A percentile compares a stretch with the other conserved stretches of the same genome.
Conservation (phyloP, 2,888 invertebrate species). For the Aleiodes alternator region DNA sequence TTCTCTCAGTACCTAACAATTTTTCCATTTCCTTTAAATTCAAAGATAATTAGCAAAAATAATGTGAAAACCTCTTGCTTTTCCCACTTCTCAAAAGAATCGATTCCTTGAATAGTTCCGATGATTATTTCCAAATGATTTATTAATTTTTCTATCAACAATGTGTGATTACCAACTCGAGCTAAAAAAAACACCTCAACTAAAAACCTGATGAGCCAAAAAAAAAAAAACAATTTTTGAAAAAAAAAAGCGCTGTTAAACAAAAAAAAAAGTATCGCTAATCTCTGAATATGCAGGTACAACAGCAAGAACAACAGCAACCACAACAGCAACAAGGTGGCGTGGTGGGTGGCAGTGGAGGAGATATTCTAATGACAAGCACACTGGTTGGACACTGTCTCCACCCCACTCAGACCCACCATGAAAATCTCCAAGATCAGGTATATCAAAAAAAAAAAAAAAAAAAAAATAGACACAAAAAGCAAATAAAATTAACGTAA, state of each 20-base stretch:
- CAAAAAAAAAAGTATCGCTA: slow-evolving; percentile 35
- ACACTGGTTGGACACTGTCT: slow-evolving; percentile 79
- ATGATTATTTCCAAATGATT: too few relatives aligned
- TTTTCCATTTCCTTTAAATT: too few relatives aligned
- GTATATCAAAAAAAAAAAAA: slow-evolving; percentile 55
- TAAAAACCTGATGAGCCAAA: not conserved
- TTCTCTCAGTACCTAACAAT: too few relatives aligned
- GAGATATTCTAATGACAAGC: slow-evolving; percentile 76
- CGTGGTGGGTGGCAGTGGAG: slow-evolving; percentile 62
- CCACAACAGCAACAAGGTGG: slow-evolving; percentile 59
- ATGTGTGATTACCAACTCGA: not conserved
- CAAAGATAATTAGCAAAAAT: too few relatives aligned
- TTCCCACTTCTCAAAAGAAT: too few relatives aligned
- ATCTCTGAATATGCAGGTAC: slow-evolving; percentile 59
- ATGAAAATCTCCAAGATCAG: slow-evolving; percentile 65
- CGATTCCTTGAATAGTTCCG: too few relatives aligned
- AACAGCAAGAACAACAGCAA: slow-evolving; percentile 63
- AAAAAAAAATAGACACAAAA: slow-evolving; percentile 20
- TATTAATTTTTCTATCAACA: not conserved
- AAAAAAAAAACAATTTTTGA: not conserved
- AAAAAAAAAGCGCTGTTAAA: not conserved
- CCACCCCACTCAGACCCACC: slow-evolving; percentile 74
- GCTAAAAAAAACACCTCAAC: not conserved
- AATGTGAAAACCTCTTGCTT: too few relatives aligned
- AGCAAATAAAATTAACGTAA: not conserved